Base-by-base conservation (phyloP, 1,140 invertebrate species). In the Ceratina japonica region DNA sequence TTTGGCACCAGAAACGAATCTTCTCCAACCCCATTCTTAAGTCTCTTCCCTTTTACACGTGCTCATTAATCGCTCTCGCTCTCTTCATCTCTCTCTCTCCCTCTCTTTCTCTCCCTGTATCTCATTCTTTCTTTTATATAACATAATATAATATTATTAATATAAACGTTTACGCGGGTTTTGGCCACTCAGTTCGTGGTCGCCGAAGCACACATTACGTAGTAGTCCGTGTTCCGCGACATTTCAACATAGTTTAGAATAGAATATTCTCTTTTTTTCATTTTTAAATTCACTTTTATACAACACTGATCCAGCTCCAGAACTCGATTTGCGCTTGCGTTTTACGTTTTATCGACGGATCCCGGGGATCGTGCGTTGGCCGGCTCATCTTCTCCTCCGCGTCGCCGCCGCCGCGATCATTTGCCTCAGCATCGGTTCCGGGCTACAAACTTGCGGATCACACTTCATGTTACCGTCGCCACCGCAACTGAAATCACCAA, bases 391-490 rank as follows among this genome's bases (percentile, higher is more conserved):
- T 90, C 96, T 94, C 87, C 95, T 94, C 81, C 94, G 94, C 70
- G 95, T 94, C 54, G 95, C 95, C 61, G 95, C 95, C 31, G 95
- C 95, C 79, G 95, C 96, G 85, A 98, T 96, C 95, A 98, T 97
- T 93, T 97, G 96, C 89, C 96, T 94, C 80, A 98, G 92, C 94
- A 97, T 96, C 68, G 97, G 96, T 89, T 97, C 96, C 49, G 97
- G 97, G 82, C 95, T 96, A 90, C 97, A 98, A 73, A 95, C 94
- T 91, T 95, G 95, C 61, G 97, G 97, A 91, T 98, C 96, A 91
- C 97, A 98, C 92, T 97, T 96, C 97, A 98, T 98, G 91, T 97
- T 96, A 85, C 97, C 97, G 91, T 97, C 95, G 62, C 95, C 94
- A 86, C 96, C 97, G 92, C 97, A 98, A 92, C 97, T 62, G 49